phyloP scores from a whole-genome alignment of 2,888 invertebrate species.

The Calameuta pallipes region DNA sequence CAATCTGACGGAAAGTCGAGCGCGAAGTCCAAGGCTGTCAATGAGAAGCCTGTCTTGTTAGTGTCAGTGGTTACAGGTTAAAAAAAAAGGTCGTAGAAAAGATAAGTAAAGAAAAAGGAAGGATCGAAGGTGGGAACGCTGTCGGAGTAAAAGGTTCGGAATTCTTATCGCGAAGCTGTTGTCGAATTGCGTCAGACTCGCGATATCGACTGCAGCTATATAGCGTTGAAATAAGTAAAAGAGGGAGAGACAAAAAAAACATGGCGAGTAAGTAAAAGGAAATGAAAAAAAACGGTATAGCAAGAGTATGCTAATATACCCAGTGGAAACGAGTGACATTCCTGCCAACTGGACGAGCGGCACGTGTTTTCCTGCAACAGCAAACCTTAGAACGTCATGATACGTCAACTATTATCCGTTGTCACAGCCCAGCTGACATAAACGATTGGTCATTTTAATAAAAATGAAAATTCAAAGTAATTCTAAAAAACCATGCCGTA shows the following conservation, averaged over 20 bases:
- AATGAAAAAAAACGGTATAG: neutral
- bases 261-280: neutral
- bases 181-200: neutral
- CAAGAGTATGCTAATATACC: neutral
- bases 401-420: neutral
- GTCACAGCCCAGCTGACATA: neutral
- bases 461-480: neutral
- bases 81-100: neutral
- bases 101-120: neutral
- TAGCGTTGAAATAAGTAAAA: neutral
- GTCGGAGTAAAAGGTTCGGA: neutral
- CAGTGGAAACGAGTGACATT: neutral
- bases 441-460: neutral
- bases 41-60: neutral
- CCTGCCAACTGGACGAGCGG: neutral
- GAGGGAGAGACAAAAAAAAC: slow-evolving; percentile 19
- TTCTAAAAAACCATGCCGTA: neutral
- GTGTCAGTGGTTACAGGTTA: neutral
- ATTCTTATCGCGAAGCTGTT: neutral
- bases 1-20: neutral
- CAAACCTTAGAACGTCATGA: neutral
- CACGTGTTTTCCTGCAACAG: neutral
- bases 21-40: neutral
- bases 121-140: neutral
- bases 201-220: neutral